These are phyloP conservation scores for Cyprinodon brontotheroides DNA, from an alignment of 2,113 vertebrate species.

Conservation along the genomic window DNA sequence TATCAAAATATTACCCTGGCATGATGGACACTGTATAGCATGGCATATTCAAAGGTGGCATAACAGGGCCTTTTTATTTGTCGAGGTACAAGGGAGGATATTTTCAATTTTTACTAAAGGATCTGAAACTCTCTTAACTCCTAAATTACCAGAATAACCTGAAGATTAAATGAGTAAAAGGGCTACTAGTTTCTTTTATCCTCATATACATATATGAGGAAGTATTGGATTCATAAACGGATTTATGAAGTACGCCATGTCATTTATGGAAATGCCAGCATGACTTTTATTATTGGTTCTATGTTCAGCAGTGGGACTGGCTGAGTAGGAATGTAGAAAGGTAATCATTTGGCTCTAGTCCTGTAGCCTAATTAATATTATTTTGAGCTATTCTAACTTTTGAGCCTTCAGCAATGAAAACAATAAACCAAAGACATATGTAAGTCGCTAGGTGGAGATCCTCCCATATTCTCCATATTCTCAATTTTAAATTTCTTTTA, in stretches of 20 bases:
- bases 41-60: constrained; percentile 67
- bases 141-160: constrained; percentile 33
- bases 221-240: constrained; percentile 66
- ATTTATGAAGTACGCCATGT: constrained; percentile 51
- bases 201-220: constrained; percentile 34
- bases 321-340: constrained; percentile 57
- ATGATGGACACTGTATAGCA: constrained; percentile 79
- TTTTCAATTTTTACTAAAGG: constrained; percentile 20
- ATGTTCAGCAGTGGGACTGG: constrained; percentile 61
- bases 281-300: constrained; percentile 67
- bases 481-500: constrained; percentile 6
- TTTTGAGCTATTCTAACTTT: background rate
- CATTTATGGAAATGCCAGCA: constrained; percentile 75
- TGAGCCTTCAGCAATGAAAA: background rate
- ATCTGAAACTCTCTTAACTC: constrained; percentile 17
- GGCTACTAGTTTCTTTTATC: constrained; percentile 19
- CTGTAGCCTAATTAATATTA: background rate
- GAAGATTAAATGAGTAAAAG: constrained; percentile 34
- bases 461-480: background rate
- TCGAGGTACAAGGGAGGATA: constrained; percentile 7
- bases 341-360: background rate
- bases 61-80: constrained; percentile 60
- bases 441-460: background rate
- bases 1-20: constrained; percentile 61
- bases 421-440: background rate